These are phyloP conservation scores for Drosophila kuntzei DNA, from an alignment of 2,888 invertebrate genomes.

Conservation along the genomic window DNA sequence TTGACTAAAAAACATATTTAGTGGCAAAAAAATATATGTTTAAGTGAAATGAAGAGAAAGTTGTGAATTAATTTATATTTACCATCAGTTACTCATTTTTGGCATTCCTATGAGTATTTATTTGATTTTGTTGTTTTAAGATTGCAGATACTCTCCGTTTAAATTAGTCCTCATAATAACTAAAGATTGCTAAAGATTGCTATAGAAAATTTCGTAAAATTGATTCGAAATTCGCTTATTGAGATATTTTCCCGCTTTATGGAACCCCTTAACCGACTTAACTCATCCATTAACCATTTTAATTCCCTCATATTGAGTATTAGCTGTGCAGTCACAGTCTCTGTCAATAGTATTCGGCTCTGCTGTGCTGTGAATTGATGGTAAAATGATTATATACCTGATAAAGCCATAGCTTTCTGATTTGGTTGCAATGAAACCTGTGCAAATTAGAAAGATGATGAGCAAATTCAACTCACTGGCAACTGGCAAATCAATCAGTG, in stretches of 20 bases:
- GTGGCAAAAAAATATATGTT: too few species aligned
- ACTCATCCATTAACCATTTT: slow-evolving; percentile 10
- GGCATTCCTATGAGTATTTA: too few species aligned
- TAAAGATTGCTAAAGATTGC: too few species aligned
- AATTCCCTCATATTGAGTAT: slow-evolving; percentile 6
- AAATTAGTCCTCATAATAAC: too few species aligned
- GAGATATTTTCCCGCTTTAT: neutral
- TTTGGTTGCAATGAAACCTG: slow-evolving; percentile 33
- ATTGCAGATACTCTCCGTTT: too few species aligned
- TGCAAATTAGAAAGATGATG: slow-evolving; percentile 43
- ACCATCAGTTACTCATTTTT: too few species aligned
- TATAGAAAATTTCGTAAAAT: neutral
- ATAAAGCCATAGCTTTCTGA: slow-evolving; percentile 1
- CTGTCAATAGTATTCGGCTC: neutral
- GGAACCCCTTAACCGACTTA: neutral
- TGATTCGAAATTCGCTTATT: neutral
- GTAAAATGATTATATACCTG: slow-evolving; percentile 40
- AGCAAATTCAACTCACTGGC: slow-evolving; percentile 39
- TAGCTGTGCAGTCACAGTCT: slow-evolving; percentile 14
- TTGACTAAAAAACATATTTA: too few species aligned
- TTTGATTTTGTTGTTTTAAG: too few species aligned
- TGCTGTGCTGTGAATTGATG: slow-evolving; percentile 13
- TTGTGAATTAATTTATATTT: too few species aligned
- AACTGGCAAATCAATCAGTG: slow-evolving; percentile 56
- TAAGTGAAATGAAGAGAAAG: too few species aligned